A percentile compares a stretch with the other conserved stretches of the same genome.
phyloP scores from a whole-genome alignment of 2,888 invertebrate genomes.

The Machimus rusticus region DNA sequence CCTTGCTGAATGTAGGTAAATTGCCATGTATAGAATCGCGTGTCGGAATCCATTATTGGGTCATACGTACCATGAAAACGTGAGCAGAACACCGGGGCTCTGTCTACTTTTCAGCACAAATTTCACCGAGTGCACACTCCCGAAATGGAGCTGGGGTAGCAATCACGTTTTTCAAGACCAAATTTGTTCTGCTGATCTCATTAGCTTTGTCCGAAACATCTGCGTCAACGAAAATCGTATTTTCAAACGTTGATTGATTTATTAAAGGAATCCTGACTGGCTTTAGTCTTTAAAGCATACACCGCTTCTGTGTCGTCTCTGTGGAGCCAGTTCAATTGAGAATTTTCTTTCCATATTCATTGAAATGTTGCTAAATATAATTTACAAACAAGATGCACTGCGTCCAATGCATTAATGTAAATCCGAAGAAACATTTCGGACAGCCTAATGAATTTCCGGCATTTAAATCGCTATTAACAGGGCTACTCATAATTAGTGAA shows the following conservation, averaged over 20 bases:
- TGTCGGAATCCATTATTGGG: slow-evolving; percentile 24
- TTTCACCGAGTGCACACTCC: slow-evolving; percentile 20
- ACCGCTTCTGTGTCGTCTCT: not conserved
- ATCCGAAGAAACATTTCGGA: not conserved
- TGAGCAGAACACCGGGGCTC: not conserved
- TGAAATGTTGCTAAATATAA: not conserved
- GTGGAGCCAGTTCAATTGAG: not conserved
- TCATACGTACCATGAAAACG: slow-evolving; percentile 9
- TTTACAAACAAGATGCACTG: not conserved
- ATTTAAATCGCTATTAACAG: not conserved
- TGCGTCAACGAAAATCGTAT: slow-evolving; percentile 3
- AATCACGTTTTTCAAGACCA: slow-evolving; percentile 25
- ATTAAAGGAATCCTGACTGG: not conserved
- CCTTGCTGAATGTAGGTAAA: slow-evolving; percentile 30
- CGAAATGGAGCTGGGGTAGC: slow-evolving; percentile 9
- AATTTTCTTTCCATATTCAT: not conserved
- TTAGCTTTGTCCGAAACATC: slow-evolving; percentile 15
- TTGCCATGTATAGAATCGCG: slow-evolving; percentile 12
- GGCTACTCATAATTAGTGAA: not conserved
- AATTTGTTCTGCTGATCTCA: slow-evolving; percentile 32
- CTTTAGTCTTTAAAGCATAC: not conserved
- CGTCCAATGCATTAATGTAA: not conserved
- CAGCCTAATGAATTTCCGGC: not conserved
- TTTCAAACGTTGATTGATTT: slow-evolving; percentile 28
- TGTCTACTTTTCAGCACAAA: slow-evolving; percentile 21